These are phyloP conservation scores for Camponotus pennsylvanicus DNA, from an alignment of 1,140 invertebrate species.

Conservation along the genomic window DNA sequence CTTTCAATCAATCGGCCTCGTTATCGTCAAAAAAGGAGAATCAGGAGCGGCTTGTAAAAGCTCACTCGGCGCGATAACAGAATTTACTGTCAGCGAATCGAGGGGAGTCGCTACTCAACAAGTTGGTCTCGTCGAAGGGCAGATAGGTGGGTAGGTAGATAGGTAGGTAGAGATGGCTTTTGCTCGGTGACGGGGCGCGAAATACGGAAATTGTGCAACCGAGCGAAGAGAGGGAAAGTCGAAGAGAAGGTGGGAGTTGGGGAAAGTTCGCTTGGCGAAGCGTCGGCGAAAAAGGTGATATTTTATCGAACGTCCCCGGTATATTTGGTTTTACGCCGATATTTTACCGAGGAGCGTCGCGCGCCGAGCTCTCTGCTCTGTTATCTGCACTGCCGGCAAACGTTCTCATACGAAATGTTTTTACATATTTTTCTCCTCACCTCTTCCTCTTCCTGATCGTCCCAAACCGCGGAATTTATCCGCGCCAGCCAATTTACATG, in stretches of 20 bases:
- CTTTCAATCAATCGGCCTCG: slow-evolving; percentile 27
- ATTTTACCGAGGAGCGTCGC: slow-evolving; percentile 12
- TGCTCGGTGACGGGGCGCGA: background rate
- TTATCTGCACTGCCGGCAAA: slow-evolving; percentile 31
- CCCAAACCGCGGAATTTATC: slow-evolving; percentile 42
- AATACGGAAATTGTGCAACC: slow-evolving; percentile 11
- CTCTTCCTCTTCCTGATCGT: slow-evolving; percentile 11
- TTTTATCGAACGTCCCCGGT: slow-evolving; percentile 48
- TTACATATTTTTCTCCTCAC: slow-evolving; percentile 47
- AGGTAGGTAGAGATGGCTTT: slow-evolving; percentile 24
- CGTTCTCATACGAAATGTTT: slow-evolving; percentile 42
- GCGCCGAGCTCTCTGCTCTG: background rate
- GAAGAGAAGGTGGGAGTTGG: background rate
- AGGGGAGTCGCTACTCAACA: slow-evolving; percentile 52
- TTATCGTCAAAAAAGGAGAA: slow-evolving; percentile 51
- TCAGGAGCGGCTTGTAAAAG: slow-evolving; percentile 6
- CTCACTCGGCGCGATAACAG: slow-evolving; percentile 41
- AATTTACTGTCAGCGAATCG: slow-evolving; percentile 59
- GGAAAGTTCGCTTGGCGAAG: background rate
- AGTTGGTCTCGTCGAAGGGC: slow-evolving; percentile 48
- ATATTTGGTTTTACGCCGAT: slow-evolving; percentile 58
- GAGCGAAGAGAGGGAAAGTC: background rate
- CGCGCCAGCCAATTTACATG: slow-evolving; percentile 12
- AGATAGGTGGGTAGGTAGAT: background rate
- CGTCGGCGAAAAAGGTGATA: slow-evolving; percentile 37